phyloP scores from a whole-genome alignment of 2,113 vertebrate genomes.

The Catharus bicknelli region DNA sequence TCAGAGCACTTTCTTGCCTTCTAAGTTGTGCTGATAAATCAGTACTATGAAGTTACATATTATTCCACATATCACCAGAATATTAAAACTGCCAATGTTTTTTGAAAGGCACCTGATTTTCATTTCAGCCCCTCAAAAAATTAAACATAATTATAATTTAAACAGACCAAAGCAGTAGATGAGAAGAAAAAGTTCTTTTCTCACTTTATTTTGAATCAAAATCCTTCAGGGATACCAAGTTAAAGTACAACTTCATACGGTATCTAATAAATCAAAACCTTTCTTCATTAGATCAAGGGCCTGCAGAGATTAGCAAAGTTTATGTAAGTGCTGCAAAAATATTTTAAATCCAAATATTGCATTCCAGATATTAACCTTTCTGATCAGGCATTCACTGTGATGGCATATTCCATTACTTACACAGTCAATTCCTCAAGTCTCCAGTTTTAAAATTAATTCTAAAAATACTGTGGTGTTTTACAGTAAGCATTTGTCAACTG shows the following conservation, averaged over 20 bases:
- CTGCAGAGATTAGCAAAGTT: conserved; percentile 56
- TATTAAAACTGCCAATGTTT: not conserved
- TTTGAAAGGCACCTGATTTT: conserved; percentile 16
- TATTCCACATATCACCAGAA: not conserved
- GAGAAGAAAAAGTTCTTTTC: not conserved
- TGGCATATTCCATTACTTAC: conserved; percentile 56
- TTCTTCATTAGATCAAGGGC: conserved; percentile 47
- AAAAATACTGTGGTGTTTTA: conserved; percentile 29
- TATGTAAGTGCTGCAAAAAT: conserved; percentile 62
- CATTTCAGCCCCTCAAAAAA: not conserved
- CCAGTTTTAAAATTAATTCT: conserved; percentile 17
- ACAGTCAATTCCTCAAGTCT: conserved; percentile 48
- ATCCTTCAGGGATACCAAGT: conserved; percentile 19
- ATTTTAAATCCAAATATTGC: conserved; percentile 70
- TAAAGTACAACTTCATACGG: conserved; percentile 20
- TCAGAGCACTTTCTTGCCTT: not conserved
- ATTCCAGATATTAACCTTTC: conserved; percentile 61
- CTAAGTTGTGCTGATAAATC: not conserved
- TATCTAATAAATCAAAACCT: conserved; percentile 36
- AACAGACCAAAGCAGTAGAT: not conserved
- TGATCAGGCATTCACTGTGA: conserved; percentile 61
- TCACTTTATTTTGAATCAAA: conserved; percentile 9
- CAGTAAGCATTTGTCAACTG: conserved; percentile 58
- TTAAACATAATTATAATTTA: not conserved
- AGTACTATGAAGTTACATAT: not conserved